Percentiles rank a stretch among this genome's conserved stretches.
These are phyloP conservation scores for Penaeus monodon DNA, from an alignment of 2,888 invertebrate species.

Conservation along the genomic window DNA sequence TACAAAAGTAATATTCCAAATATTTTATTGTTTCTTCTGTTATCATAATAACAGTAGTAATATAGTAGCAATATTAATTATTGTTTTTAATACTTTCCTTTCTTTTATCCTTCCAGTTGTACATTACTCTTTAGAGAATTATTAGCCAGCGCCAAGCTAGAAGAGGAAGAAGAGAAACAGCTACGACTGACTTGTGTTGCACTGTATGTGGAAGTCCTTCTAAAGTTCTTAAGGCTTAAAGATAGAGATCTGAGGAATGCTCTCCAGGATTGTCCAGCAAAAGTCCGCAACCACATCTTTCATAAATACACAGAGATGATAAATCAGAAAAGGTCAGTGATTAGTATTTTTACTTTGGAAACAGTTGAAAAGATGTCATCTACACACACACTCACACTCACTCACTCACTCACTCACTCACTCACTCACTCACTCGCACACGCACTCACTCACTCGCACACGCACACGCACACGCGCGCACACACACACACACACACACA, in stretches of 20 bases:
- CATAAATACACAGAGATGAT: background rate
- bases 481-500: no score
- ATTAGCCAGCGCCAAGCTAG: background rate
- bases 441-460: no score
- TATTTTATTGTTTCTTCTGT: no score
- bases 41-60: no score
- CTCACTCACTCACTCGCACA: no score
- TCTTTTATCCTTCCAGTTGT: slow-evolving; percentile 1
- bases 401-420: no score
- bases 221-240: background rate
- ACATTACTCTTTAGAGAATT: slow-evolving; percentile 2
- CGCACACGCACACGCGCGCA: no score
- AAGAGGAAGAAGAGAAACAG: slow-evolving; percentile 2
- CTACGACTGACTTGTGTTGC: background rate
- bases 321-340: background rate
- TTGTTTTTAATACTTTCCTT: background rate
- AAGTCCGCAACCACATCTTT: background rate
- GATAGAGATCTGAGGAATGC: background rate
- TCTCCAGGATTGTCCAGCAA: slow-evolving; percentile 1
- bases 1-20: no score
- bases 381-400: no score
- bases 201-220: background rate
- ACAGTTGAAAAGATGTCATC: no score
- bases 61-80: no score
- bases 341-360: background rate